Conservation (phyloP, 2,797 vertebrate species). For the Phrynocephalus guinanensis region DNA sequence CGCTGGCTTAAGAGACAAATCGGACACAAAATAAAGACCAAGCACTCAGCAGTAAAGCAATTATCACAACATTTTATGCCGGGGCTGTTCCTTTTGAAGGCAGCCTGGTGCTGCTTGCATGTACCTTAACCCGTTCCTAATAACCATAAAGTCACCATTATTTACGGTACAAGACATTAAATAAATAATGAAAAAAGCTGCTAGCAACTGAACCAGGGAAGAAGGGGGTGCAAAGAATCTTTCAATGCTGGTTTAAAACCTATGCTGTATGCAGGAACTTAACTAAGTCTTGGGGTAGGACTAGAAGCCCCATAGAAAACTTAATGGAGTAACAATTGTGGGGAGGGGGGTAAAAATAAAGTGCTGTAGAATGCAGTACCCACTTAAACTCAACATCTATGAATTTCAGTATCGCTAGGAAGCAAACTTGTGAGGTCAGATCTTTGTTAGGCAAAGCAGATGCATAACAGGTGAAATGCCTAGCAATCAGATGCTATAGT, state of each 20-base stretch:
- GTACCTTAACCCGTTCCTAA: conserved; percentile 98
- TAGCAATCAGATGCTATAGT: neutral
- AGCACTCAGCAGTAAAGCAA: conserved; percentile 99
- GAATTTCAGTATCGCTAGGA: conserved; percentile 10
- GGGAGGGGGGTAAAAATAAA: conserved; percentile 6
- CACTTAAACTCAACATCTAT: neutral
- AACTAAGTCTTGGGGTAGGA: neutral
- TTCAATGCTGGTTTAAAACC: conserved; percentile 67
- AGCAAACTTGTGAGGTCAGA: conserved; percentile 45
- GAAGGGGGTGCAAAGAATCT: conserved; percentile 71
- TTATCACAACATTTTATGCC: conserved; percentile 98
- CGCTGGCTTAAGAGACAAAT: conserved; percentile 99
- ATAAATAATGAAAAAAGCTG: conserved; percentile 87
- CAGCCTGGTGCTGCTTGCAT: conserved; percentile 88
- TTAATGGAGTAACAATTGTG: conserved; percentile 25
- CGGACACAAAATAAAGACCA: conserved; percentile 94
- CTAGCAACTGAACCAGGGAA: conserved; percentile 72
- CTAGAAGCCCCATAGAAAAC: conserved; percentile 32
- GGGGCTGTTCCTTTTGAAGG: conserved; percentile 92
- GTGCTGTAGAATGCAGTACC: neutral
- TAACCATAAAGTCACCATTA: conserved; percentile 99
- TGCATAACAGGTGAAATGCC: neutral
- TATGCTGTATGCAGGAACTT: conserved; percentile 53
- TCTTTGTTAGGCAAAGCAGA: neutral
- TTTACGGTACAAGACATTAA: conserved; percentile 99